phyloP scores from a whole-genome alignment of 2,888 invertebrate species.

The Itoplectis maculator region DNA sequence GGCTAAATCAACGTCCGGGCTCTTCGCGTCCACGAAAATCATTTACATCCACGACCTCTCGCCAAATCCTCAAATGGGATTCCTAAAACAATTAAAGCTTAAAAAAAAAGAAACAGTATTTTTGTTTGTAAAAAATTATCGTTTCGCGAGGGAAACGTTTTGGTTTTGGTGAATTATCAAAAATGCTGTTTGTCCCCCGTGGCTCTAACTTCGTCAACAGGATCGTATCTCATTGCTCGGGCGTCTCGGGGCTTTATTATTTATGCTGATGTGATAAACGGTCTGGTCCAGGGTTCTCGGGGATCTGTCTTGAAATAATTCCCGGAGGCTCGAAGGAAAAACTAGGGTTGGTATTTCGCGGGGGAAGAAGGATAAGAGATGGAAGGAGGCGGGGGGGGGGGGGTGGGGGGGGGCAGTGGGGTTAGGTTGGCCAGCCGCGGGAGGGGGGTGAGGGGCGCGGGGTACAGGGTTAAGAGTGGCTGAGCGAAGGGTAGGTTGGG shows the following conservation, averaged over 20 bases:
- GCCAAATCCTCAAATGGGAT: background rate
- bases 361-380: constrained; percentile 50
- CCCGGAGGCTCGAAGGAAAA: constrained; percentile 65
- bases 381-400: constrained; percentile 38
- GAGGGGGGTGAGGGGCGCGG: constrained; percentile 51
- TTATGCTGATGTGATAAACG: constrained; percentile 78
- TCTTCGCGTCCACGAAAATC: background rate
- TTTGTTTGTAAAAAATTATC: constrained; percentile 16
- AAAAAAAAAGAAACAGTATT: background rate
- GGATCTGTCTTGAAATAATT: constrained; percentile 77
- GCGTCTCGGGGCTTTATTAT: constrained; percentile 69
- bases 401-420: too few species aligned
- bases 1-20: background rate
- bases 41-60: background rate
- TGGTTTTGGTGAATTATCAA: background rate
- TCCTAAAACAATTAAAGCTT: too few species aligned
- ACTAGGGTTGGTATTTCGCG: constrained; percentile 68
- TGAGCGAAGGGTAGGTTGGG: constrained; percentile 64
- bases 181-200: constrained; percentile 47
- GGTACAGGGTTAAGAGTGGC: constrained; percentile 63
- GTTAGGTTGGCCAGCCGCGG: constrained; percentile 60
- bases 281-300: constrained; percentile 64
- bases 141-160: background rate
- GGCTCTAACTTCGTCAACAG: constrained; percentile 67
- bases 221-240: constrained; percentile 65